Evolutionary conservation across 1,140 invertebrate species (phyloP).

Genomic region (Euschistus heros): DNA sequence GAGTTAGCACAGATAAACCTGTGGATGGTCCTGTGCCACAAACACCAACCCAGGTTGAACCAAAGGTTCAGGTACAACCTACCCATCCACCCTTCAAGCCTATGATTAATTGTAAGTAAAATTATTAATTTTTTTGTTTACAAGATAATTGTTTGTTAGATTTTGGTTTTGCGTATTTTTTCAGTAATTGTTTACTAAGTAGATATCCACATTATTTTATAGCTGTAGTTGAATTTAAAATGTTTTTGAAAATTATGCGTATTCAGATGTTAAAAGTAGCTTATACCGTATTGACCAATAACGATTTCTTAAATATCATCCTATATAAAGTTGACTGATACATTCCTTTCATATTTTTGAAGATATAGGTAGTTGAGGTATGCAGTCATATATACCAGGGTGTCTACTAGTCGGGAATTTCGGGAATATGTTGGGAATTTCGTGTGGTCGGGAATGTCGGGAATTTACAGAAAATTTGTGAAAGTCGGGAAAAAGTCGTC

Average conservation of each 20-base stretch:
- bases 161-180: not conserved
- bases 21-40: slow-evolving; percentile 21
- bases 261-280: not conserved
- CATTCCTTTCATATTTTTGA: too few species aligned
- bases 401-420: too few species aligned
- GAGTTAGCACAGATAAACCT: slow-evolving; percentile 38
- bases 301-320: too few species aligned
- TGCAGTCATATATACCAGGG: too few species aligned
- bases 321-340: too few species aligned
- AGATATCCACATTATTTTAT: not conserved
- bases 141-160: not conserved
- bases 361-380: too few species aligned
- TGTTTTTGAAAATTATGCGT: not conserved
- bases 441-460: too few species aligned
- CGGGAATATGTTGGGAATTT: too few species aligned
- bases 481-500: too few species aligned
- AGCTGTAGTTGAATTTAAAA: not conserved
- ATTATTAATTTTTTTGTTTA: not conserved
- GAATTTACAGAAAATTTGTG: too few species aligned
- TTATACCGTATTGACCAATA: too few species aligned
- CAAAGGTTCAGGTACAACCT: slow-evolving; percentile 1
- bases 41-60: not conserved
- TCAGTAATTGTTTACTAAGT: not conserved
- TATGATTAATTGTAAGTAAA: not conserved
- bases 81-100: not conserved